Conservation (phyloP, 2,113 vertebrate species). For the Carlito syrichta region DNA sequence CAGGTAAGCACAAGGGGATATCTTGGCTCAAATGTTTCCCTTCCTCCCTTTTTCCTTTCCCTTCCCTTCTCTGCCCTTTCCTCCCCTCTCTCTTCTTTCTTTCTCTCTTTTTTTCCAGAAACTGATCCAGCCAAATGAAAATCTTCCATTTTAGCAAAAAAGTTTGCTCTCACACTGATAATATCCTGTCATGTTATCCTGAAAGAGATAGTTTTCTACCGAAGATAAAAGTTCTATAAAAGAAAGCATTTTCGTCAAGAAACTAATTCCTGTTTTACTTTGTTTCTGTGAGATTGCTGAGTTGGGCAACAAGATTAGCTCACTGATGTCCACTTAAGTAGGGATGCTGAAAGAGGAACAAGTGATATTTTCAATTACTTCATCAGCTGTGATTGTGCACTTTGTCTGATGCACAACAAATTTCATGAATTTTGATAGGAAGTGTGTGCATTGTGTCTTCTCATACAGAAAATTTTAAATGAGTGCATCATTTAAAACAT, state of each 20-base stretch:
- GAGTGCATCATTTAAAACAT: constrained; percentile 32
- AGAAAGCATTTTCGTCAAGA: constrained; percentile 10
- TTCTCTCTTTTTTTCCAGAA: background rate
- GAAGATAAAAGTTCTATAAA: background rate
- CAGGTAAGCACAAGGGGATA: background rate
- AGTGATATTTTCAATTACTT: background rate
- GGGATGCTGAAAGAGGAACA: background rate
- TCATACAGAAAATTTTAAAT: background rate
- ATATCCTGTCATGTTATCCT: background rate
- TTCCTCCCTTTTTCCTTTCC: background rate
- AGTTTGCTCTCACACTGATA: constrained; percentile 22
- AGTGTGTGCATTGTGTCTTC: background rate
- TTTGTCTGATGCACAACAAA: background rate
- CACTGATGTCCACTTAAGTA: background rate
- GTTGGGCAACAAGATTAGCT: background rate
- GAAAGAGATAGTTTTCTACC: background rate
- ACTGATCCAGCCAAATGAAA: background rate
- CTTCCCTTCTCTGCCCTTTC: background rate
- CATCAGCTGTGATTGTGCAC: background rate
- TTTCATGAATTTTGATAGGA: background rate
- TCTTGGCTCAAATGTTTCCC: constrained; percentile 18
- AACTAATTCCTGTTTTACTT: background rate
- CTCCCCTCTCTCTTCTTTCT: background rate
- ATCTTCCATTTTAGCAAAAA: background rate
- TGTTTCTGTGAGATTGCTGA: background rate